A percentile compares a stretch with the other conserved stretches of the same genome.
Evolutionary conservation across 1,140 invertebrate genomes (phyloP).

Genomic region (Ganaspis sp.): DNA sequence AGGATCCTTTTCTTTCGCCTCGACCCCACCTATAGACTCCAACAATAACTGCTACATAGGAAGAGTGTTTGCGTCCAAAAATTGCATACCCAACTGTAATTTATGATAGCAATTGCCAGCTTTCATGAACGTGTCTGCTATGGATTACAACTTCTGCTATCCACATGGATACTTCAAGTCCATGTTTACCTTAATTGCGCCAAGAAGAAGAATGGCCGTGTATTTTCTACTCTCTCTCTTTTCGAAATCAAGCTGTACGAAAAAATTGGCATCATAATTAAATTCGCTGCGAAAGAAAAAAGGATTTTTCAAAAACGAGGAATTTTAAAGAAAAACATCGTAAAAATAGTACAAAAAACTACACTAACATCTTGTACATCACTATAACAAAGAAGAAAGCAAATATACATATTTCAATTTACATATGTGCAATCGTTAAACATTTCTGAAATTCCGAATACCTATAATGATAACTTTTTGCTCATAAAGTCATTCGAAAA

Average conservation of each 20-base stretch:
- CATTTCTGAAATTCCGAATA: neutral
- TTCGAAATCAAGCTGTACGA: no score
- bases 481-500: neutral
- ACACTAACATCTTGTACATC: no score
- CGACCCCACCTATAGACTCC: slow-evolving; percentile 14
- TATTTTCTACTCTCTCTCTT: no score
- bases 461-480: neutral
- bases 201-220: neutral
- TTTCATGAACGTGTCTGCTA: slow-evolving; percentile 21
- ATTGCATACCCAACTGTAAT: slow-evolving; percentile 8
- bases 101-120: slow-evolving; percentile 23
- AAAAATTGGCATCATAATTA: no score
- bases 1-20: slow-evolving; percentile 13
- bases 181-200: slow-evolving; percentile 1
- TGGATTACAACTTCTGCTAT: slow-evolving; percentile 10
- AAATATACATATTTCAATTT: no score
- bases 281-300: no score
- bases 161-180: slow-evolving; percentile 7
- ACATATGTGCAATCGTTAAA: no score
- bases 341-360: no score
- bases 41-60: slow-evolving; percentile 18
- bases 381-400: no score
- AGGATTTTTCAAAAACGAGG: no score
- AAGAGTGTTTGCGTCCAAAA: neutral
- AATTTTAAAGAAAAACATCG: no score